Conservation (phyloP, 2,797 vertebrate species). For the Sciurus vulgaris region DNA sequence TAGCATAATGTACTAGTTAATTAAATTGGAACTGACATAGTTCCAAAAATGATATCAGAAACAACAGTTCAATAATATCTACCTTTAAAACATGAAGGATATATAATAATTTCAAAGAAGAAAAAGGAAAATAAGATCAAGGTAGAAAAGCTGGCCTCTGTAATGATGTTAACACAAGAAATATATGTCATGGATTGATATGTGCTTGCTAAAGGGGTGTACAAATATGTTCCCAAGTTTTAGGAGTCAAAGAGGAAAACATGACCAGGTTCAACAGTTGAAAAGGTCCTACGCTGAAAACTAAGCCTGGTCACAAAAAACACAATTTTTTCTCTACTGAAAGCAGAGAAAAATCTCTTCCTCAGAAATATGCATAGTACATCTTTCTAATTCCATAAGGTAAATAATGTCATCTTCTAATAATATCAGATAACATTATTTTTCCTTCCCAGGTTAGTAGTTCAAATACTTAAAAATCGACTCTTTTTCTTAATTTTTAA, state of each 20-base stretch:
- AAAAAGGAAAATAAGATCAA: conserved; percentile 25
- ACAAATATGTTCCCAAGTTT: not conserved
- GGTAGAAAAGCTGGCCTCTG: conserved; percentile 10
- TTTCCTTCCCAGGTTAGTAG: not conserved
- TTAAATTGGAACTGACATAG: conserved; percentile 32
- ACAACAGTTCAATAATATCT: conserved; percentile 30
- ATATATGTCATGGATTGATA: not conserved
- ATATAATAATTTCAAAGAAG: conserved; percentile 43
- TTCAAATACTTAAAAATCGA: not conserved
- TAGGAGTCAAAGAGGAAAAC: not conserved
- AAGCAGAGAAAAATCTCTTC: not conserved
- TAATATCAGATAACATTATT: not conserved
- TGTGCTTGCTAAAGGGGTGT: not conserved
- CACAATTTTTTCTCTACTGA: not conserved
- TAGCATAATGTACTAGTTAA: conserved; percentile 10
- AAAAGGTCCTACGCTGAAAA: not conserved
- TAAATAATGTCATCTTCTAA: not conserved
- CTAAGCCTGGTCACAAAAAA: not conserved
- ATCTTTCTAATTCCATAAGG: not conserved
- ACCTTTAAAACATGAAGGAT: conserved; percentile 10
- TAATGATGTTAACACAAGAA: not conserved
- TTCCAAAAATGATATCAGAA: conserved; percentile 52
- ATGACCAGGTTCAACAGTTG: not conserved
- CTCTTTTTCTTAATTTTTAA: not conserved
- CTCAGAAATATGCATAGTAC: not conserved